Base-by-base conservation (phyloP, 2,888 invertebrate genomes). In the Cotesia congregata region DNA sequence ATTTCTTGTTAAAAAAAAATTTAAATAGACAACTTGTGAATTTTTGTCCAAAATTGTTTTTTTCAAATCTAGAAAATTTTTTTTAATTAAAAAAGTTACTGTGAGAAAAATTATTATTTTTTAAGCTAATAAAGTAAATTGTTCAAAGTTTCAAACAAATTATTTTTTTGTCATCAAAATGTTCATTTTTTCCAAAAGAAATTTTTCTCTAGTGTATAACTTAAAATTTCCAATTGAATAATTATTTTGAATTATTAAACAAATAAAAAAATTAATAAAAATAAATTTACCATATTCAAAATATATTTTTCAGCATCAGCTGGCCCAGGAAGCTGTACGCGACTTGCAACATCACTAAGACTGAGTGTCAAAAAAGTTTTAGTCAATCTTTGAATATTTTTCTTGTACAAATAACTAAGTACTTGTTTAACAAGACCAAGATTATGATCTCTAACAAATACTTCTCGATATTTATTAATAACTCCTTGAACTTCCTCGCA, bases 381-480 rank as follows among this genome's bases (percentile, higher is more conserved):
- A 39, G 98, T 98, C 81, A 99, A 92, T 88, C 98, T 93, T 90
- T 98, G 97, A 84, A 99, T 99, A 90, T 97, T 98, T 90, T 98
- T 97, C 90, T 98, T 98, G 89, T 97, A 97, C 90, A 98, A 93
- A 80, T 96, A 96, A 81, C 94, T 94, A 71, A 96, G 91, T 68
- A 98, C 97, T 93, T 95, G 95, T 86, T 95, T 95, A 12, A 94
- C 95, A 81, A 95, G 90, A 64, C 95, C 93, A 93, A 92, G 80
- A 89, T 95, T 95, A 83, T 93, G 93, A 88, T 95, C 96, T 86
- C 96, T 93, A 40, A 92, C 91, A 90, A 95, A 97, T 59, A 93
- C 92, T 83, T 98, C 97, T 79, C 94, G 92, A 90, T 96, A 95
- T 90, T 97, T 97, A 80, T 91, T 92, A 79, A 95, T 92, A 72